These are phyloP conservation scores for Macquaria ambigua DNA, from an alignment of 2,113 vertebrate species.

Conservation along the genomic window DNA sequence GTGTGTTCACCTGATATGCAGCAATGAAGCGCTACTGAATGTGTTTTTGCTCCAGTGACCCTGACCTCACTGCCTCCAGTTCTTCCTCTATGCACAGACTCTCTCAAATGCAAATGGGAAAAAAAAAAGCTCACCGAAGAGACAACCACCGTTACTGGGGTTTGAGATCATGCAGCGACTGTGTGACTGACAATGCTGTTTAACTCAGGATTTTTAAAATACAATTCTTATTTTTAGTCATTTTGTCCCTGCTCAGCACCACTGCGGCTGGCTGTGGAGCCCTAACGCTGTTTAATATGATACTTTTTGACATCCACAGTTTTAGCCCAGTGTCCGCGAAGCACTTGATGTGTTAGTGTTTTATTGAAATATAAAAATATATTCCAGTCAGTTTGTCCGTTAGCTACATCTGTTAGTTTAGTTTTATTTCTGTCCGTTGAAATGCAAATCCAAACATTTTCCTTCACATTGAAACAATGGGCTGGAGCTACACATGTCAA, in stretches of 20 bases:
- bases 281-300: background rate
- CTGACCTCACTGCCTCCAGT: background rate
- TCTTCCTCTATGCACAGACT: slow-evolving; percentile 50
- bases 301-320: background rate
- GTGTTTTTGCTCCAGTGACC: slow-evolving; percentile 6
- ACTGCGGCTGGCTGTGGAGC: background rate
- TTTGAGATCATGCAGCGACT: slow-evolving; percentile 50
- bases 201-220: slow-evolving; percentile 81
- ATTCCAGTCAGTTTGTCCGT: background rate
- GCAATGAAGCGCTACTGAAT: background rate
- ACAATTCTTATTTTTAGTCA: slow-evolving; percentile 48
- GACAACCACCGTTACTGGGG: slow-evolving; percentile 4
- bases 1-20: background rate
- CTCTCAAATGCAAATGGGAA: slow-evolving; percentile 25
- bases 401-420: background rate
- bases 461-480: background rate
- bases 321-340: slow-evolving; percentile 24
- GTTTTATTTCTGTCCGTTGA: slow-evolving; percentile 16
- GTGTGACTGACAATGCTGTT: slow-evolving; percentile 66
- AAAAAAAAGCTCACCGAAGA: slow-evolving; percentile 59
- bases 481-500: slow-evolving; percentile 19
- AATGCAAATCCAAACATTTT: background rate
- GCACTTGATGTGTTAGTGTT: slow-evolving; percentile 23
- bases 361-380: background rate
- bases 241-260: background rate